Percentiles rank a stretch among this genome's conserved stretches.
Conservation (phyloP, 35 echinoderm and acorn worm species). For the Heliocidaris erythrogramma region DNA sequence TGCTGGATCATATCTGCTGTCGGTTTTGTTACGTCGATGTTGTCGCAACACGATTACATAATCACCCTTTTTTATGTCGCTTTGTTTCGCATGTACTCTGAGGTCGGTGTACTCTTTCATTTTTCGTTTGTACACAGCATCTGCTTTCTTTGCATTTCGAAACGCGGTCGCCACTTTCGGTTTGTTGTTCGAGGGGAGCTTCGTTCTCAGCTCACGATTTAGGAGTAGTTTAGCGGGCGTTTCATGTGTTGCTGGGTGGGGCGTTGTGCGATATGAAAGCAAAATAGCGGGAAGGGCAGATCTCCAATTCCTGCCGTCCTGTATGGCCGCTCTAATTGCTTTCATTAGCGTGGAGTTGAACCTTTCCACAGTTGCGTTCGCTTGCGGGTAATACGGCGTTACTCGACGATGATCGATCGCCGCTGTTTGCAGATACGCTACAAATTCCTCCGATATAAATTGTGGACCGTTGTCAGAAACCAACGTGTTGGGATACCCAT, state of each 20-base stretch:
- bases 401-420: conserved; percentile 64
- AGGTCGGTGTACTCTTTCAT: conserved; percentile 3
- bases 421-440: conserved; percentile 41
- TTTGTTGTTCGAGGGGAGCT: not conserved
- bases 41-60: not conserved
- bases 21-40: not conserved
- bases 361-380: conserved; percentile 74
- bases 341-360: conserved; percentile 45
- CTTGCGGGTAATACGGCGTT: conserved; percentile 70
- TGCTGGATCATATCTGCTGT: not conserved
- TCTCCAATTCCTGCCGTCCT: conserved; percentile 14
- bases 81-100: not conserved
- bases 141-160: not conserved
- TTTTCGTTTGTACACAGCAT: not conserved
- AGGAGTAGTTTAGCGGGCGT: not conserved
- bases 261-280: not conserved
- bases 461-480: conserved; percentile 77
- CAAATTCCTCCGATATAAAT: conserved; percentile 60
- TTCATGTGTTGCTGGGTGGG: not conserved
- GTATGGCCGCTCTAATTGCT: not conserved
- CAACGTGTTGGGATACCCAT: conserved; percentile 60
- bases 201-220: not conserved
- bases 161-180: not conserved
- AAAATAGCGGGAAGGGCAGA: not conserved
- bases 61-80: not conserved